Percentiles rank a stretch among this genome's conserved stretches.
phyloP scores from a whole-genome alignment of 2,888 invertebrate genomes.

The Alloplasta piceator region DNA sequence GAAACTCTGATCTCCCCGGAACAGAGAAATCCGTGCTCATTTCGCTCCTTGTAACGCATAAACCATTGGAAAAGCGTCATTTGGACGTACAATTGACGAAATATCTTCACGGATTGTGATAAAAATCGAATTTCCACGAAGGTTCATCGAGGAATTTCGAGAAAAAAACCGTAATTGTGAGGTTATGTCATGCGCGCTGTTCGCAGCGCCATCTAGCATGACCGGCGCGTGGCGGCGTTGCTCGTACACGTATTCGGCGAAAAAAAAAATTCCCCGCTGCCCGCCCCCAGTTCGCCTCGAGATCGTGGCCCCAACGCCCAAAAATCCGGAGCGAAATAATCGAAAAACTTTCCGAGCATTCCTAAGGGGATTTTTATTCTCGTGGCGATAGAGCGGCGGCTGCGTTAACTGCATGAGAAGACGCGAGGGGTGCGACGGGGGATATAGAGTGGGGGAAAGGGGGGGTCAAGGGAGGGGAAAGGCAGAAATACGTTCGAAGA shows the following conservation, averaged over 20 bases:
- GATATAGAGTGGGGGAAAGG: slow-evolving; percentile 6
- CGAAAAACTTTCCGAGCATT: not conserved
- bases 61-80: no score
- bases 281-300: no score
- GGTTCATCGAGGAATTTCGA: no score
- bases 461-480: slow-evolving; percentile 1
- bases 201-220: slow-evolving; percentile 52
- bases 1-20: no score
- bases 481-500: slow-evolving; percentile 40
- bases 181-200: slow-evolving; percentile 59
- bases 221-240: slow-evolving; percentile 23
- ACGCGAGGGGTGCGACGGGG: not conserved
- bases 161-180: slow-evolving; percentile 28
- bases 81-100: no score
- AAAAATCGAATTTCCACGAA: no score
- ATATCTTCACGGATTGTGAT: no score
- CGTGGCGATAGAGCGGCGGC: slow-evolving; percentile 6
- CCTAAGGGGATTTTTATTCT: not conserved
- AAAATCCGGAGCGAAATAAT: not conserved
- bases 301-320: not conserved
- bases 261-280: slow-evolving; percentile 34
- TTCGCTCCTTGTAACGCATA: no score
- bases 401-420: slow-evolving; percentile 22
- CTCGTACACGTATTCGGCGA: slow-evolving; percentile 12
- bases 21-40: no score